Evolutionary conservation across 2,113 vertebrate species (phyloP).

Genomic region (Hemiprocne comata): DNA sequence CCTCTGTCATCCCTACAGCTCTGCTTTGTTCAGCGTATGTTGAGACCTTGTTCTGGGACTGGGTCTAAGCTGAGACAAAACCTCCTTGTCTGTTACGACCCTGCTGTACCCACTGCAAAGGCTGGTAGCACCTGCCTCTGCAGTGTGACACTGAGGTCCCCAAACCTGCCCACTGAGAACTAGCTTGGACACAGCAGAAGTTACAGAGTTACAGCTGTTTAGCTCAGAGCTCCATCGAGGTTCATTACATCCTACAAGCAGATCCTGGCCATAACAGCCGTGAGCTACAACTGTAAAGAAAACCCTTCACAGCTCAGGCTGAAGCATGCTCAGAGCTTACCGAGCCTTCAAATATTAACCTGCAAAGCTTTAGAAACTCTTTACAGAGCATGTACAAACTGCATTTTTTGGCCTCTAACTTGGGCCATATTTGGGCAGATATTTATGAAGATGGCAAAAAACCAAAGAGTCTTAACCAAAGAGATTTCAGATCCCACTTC

Average conservation of each 20-base stretch:
- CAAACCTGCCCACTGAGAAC: not conserved
- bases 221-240: not conserved
- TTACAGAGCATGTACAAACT: not conserved
- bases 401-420: not conserved
- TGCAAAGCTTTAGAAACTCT: not conserved
- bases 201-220: not conserved
- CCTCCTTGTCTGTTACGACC: not conserved
- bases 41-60: not conserved
- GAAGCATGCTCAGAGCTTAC: not conserved
- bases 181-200: not conserved
- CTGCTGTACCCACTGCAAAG: not conserved
- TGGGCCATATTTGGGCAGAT: not conserved
- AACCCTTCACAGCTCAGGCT: not conserved
- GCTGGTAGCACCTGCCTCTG: not conserved
- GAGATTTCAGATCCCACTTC: not conserved
- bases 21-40: not conserved
- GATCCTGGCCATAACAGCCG: not conserved
- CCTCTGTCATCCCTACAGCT: not conserved
- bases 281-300: not conserved
- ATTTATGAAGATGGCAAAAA: not conserved
- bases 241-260: not conserved
- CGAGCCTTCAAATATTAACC: not conserved
- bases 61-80: not conserved
- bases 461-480: not conserved
- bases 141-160: not conserved